Evolutionary conservation across 2,888 invertebrate genomes (phyloP), one percentile per base, ranked within the genome.

Genomic region (Melieria picta): DNA sequence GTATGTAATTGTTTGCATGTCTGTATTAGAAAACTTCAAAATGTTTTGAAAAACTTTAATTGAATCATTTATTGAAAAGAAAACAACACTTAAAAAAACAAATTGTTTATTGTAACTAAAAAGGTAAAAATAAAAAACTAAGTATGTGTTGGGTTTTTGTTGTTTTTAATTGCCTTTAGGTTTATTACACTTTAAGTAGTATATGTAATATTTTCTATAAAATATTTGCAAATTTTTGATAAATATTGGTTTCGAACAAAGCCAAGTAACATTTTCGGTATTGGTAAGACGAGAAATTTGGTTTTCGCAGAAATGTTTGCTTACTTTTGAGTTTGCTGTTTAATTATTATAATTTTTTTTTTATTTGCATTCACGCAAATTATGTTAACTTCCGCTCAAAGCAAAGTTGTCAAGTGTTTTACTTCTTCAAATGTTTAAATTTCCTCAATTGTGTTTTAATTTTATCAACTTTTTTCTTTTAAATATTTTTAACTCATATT

Each of bases 401-500:
- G 30, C 30, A 30, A 30, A 65, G 10, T 10, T 65, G 63, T 2
- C 58, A 9, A 61, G 16, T 60, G 65, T 74, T 73, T 72, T 69
- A 46, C 42, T 72, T 70, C 72, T 42, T 75, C 69, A 64, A 72
- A 76, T 46, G 50, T 45, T 43, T 16, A 43, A 42, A 60, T 57
- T 16, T 46, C 70, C 68, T 63, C 64, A 64, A 74, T 63, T 72
- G 61, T 76, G 48, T 71, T 71, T 75, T 67, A 16, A 16, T 16
- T 16, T 16, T 16, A 16, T 16, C 71, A 72, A 75, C 74, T 72
- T 68, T 64, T 52, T 77, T 55, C n/a, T 62, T 70, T 65, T 65
- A 63, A 69, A 46, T 75, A 66, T 43, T 69, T 73, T 68, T 72
- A 65, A 69, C 72, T 77, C 78, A 77, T 76, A 78, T 79, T 81